phyloP scores from a whole-genome alignment of 2,888 invertebrate species.

The Epinotia nisella region DNA sequence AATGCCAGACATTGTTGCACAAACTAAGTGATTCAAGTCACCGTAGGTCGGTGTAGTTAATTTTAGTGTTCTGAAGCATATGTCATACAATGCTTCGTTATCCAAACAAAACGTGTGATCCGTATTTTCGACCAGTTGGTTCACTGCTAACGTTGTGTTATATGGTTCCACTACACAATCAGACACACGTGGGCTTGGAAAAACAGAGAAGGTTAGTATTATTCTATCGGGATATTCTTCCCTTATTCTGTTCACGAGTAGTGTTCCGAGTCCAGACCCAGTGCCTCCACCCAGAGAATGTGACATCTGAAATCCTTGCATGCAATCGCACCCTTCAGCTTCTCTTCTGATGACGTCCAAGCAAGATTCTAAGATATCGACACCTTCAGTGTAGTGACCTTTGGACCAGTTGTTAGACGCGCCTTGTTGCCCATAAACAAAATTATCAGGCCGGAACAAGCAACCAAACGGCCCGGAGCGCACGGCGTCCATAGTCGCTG shows the following conservation, averaged over 20 bases:
- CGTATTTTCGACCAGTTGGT: constrained; percentile 92
- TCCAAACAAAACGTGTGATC: constrained; percentile 89
- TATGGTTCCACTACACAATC: constrained; percentile 87
- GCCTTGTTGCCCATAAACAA: constrained; percentile 88
- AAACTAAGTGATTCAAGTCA: constrained; percentile 92
- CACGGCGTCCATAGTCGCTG: constrained; percentile 91
- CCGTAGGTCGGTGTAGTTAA: constrained; percentile 91
- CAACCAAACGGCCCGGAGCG: constrained; percentile 93
- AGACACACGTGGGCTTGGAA: constrained; percentile 93
- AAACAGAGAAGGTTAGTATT: constrained; percentile 91
- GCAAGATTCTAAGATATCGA: constrained; percentile 92
- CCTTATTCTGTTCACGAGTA: constrained; percentile 92
- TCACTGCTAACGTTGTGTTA: constrained; percentile 93
- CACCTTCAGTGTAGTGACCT: constrained; percentile 97
- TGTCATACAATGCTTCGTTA: constrained; percentile 89
- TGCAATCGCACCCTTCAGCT: constrained; percentile 95
- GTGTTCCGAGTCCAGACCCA: constrained; percentile 83
- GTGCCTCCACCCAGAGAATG: constrained; percentile 87
- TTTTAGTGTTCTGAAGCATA: constrained; percentile 91
- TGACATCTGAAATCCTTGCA: constrained; percentile 93
- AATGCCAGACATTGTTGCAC: constrained; percentile 93
- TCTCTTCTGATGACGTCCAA: constrained; percentile 92
- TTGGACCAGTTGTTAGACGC: constrained; percentile 82
- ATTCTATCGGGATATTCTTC: constrained; percentile 96
- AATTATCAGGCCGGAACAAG: constrained; percentile 95